A percentile compares a stretch with the other conserved stretches of the same genome.
These are phyloP conservation scores for Andrena marginata DNA, from an alignment of 2,888 invertebrate genomes.

Conservation along the genomic window DNA sequence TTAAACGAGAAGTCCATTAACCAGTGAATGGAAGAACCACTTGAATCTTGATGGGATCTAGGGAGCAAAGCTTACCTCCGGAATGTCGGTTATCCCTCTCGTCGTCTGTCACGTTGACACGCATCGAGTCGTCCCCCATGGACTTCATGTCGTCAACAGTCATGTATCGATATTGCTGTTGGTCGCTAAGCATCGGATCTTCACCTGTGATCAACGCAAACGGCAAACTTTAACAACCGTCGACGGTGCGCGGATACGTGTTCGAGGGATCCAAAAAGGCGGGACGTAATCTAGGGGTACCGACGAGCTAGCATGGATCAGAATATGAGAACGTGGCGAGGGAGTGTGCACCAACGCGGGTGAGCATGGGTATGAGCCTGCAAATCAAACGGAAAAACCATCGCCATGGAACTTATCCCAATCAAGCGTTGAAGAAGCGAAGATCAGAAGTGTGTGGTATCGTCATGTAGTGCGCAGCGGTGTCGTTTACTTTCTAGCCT, in stretches of 20 bases:
- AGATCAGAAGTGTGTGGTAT: conserved; percentile 38
- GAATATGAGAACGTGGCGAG: conserved; percentile 41
- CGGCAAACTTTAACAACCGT: background rate
- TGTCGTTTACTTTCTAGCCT: conserved; percentile 13
- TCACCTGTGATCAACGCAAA: conserved; percentile 89
- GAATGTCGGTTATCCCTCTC: conserved; percentile 90
- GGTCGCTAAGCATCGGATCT: conserved; percentile 95
- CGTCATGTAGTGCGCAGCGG: conserved; percentile 16
- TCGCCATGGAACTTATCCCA: conserved; percentile 62
- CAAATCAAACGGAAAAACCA: conserved; percentile 63
- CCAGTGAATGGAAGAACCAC: background rate
- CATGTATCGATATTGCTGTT: conserved; percentile 95
- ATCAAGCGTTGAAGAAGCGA: conserved; percentile 66
- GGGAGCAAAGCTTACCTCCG: conserved; percentile 76
- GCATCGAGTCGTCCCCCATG: conserved; percentile 95
- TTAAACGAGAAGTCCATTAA: conserved; percentile 9
- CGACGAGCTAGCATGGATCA: conserved; percentile 49
- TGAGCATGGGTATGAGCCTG: conserved; percentile 54
- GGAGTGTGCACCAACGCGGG: conserved; percentile 55
- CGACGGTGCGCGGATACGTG: background rate
- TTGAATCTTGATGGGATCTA: background rate
- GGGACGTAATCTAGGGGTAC: conserved; percentile 18
- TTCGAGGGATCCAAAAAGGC: conserved; percentile 1
- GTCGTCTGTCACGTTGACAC: conserved; percentile 96
- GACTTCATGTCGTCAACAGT: conserved; percentile 98